Base-by-base conservation (phyloP, 2,113 vertebrate genomes). In the Carollia perspicillata region DNA sequence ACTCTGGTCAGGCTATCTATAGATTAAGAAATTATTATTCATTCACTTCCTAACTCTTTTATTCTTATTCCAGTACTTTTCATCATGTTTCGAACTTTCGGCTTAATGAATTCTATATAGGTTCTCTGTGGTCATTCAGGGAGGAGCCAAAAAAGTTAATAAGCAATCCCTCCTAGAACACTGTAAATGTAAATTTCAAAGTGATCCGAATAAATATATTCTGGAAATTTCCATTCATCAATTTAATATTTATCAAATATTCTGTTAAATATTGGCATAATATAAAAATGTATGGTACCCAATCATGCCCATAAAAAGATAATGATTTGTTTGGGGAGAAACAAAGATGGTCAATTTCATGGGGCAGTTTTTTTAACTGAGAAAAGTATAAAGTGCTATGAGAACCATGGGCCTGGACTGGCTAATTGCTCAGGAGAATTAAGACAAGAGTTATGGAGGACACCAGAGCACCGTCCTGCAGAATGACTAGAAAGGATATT, bases 171-270 rank as follows among this genome's bases (percentile, higher is more conserved):
- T 84, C 16, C 33, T 51, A 53, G 44, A 72, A 58, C 3, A 20
- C 40, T 81, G 88, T 79, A 93, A 84, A 94, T 72, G 33, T 85
- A 63, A 75, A 90, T 80, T 93, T 94, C 65, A 72, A 94, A 95
- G 5, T 80, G 14, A 60, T 26, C 55, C 6, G 77, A 71, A 88
- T 63, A 79, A 84, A 79, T 16, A 37, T 87, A 13, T 49, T 83
- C 33, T 63, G 47, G 33, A 96, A 90, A 72, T 49, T 68, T 87
- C 11, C 35, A 18, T 40, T 89, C 3, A 26, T 58, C 37, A 22
- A 12, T 87, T 84, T 89, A 84, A 89, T 86, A 72, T 63, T 89
- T 83, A 78, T 51, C 40, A 8, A 65, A 58, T 4, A 51, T 4
- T 65, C 18, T 94, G 22, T 93, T 92, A 84, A 94, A 83, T 78